Percentiles rank a stretch among this genome's conserved stretches.
Conservation (phyloP, 1,140 invertebrate species). For the Tetramorium alpestre region DNA sequence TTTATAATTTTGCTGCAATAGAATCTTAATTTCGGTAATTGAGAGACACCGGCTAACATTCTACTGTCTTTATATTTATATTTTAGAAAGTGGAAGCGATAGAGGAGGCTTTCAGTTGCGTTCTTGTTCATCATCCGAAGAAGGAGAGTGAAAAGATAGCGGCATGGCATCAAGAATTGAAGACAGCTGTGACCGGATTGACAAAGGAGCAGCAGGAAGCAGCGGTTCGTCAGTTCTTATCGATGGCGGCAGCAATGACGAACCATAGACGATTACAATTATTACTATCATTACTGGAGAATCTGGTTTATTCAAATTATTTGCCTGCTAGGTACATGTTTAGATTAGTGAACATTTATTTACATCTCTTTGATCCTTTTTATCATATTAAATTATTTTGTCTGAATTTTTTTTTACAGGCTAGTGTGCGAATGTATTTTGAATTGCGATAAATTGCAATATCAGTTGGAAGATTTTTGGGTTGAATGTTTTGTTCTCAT, state of each 20-base stretch:
- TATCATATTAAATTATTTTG: neutral
- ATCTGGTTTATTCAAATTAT: conserved; percentile 89
- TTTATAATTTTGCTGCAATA: neutral
- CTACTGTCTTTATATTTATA: neutral
- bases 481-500: conserved; percentile 95
- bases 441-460: conserved; percentile 91
- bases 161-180: conserved; percentile 88
- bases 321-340: conserved; percentile 87
- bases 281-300: conserved; percentile 90
- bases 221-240: conserved; percentile 90
- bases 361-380: neutral
- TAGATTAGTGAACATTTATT: neutral
- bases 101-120: conserved; percentile 95
- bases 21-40: neutral
- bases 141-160: conserved; percentile 89
- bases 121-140: conserved; percentile 91
- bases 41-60: neutral
- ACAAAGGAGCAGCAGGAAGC: conserved; percentile 90
- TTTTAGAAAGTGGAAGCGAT: conserved; percentile 92
- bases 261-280: conserved; percentile 91
- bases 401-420: conserved; percentile 85
- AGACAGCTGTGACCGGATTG: conserved; percentile 85
- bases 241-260: conserved; percentile 88
- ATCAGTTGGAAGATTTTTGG: conserved; percentile 94
- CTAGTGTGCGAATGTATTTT: conserved; percentile 94